These are phyloP conservation scores for Plecotus auritus DNA, from an alignment of 2,113 vertebrate genomes.

Conservation along the genomic window DNA sequence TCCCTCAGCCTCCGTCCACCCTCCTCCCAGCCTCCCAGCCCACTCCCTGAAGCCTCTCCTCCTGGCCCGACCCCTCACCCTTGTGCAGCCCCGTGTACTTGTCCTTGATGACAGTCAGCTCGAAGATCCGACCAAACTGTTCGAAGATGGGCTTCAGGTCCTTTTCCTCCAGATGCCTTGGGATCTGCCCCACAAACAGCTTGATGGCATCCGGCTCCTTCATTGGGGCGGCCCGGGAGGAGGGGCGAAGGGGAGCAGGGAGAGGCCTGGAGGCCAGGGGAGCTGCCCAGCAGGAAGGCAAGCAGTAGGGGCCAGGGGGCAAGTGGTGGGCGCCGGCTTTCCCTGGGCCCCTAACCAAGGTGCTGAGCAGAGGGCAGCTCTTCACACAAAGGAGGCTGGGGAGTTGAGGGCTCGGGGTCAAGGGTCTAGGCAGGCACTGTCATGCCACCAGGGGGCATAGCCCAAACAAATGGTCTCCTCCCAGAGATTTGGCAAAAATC, in stretches of 20 bases:
- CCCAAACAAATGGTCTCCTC: slow-evolving; percentile 49
- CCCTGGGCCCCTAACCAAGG: slow-evolving; percentile 61
- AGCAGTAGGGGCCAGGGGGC: slow-evolving; percentile 51
- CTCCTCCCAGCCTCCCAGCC: not conserved
- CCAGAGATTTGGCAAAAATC: slow-evolving; percentile 46
- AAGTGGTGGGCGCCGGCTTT: slow-evolving; percentile 40
- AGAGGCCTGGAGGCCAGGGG: slow-evolving; percentile 65
- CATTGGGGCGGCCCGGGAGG: slow-evolving; percentile 87
- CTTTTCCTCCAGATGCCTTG: slow-evolving; percentile 94
- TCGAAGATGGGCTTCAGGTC: slow-evolving; percentile 95
- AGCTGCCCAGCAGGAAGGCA: slow-evolving; percentile 49
- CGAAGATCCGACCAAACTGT: slow-evolving; percentile 96
- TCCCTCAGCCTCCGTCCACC: not conserved
- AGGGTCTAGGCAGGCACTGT: slow-evolving; percentile 60
- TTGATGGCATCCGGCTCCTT: slow-evolving; percentile 98
- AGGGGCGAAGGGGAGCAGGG: slow-evolving; percentile 69
- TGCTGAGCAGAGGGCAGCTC: slow-evolving; percentile 28
- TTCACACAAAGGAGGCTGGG: slow-evolving; percentile 70
- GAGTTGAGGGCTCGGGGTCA: slow-evolving; percentile 61
- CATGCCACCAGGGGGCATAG: slow-evolving; percentile 69
- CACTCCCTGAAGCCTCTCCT: not conserved
- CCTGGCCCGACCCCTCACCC: slow-evolving; percentile 82
- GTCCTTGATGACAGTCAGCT: slow-evolving; percentile 97
- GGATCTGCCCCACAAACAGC: slow-evolving; percentile 96
- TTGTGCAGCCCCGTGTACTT: slow-evolving; percentile 99